Evolutionary conservation across 2,797 vertebrate genomes (phyloP).

Genomic region (Orestias chungarensis): DNA sequence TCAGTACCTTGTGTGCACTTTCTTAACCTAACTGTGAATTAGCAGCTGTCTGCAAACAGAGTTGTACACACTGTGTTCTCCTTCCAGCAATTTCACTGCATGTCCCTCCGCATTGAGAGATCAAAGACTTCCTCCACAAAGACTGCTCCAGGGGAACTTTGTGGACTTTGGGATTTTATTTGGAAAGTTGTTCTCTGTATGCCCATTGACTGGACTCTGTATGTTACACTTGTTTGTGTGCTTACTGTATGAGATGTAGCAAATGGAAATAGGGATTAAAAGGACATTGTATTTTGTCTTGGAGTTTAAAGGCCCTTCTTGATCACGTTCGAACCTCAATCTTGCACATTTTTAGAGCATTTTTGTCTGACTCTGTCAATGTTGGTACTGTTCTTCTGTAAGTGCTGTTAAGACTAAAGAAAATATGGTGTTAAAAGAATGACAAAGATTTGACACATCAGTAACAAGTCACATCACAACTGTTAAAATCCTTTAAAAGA

Average conservation of each 20-base stretch:
- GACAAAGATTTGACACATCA: background rate
- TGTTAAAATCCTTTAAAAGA: background rate
- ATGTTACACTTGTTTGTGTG: conserved; percentile 69
- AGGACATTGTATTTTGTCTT: conserved; percentile 73
- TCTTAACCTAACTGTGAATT: conserved; percentile 78
- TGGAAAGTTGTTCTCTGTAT: conserved; percentile 62
- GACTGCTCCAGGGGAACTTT: conserved; percentile 55
- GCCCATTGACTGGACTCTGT: conserved; percentile 74
- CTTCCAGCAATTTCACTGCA: conserved; percentile 72
- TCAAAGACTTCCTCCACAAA: conserved; percentile 67
- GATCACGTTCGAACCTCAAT: conserved; percentile 16
- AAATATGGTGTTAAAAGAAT: background rate
- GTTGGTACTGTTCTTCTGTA: conserved; percentile 43
- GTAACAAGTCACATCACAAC: background rate
- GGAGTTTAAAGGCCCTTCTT: conserved; percentile 48
- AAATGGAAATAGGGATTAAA: conserved; percentile 72
- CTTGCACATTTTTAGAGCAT: background rate
- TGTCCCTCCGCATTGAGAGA: conserved; percentile 70
- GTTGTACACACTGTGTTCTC: conserved; percentile 73
- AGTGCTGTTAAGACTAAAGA: conserved; percentile 26
- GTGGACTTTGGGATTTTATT: conserved; percentile 61
- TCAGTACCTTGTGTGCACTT: conserved; percentile 77
- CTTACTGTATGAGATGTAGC: conserved; percentile 76
- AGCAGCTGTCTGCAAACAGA: conserved; percentile 73
- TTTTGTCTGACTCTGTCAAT: conserved; percentile 39